phyloP scores from a whole-genome alignment of 2,113 vertebrate genomes.

The Alligator mississippiensis region DNA sequence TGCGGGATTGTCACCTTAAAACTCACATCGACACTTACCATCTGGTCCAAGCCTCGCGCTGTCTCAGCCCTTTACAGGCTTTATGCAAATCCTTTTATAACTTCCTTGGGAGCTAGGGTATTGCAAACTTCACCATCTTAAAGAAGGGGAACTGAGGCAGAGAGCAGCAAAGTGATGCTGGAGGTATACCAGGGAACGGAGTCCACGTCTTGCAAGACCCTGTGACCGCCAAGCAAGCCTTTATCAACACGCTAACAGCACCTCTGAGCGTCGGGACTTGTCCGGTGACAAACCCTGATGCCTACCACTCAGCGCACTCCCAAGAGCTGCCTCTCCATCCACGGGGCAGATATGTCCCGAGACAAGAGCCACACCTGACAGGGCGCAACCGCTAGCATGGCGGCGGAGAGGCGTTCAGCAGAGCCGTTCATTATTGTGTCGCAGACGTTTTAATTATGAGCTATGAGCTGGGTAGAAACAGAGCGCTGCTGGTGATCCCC shows the following conservation, averaged over 20 bases:
- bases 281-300: no score
- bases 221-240: no score
- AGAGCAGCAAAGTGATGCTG: no score
- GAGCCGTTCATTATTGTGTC: background rate
- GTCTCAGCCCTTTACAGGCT: no score
- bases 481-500: background rate
- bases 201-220: background rate
- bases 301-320: fast-evolving
- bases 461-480: background rate
- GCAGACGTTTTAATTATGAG: background rate
- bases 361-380: fast-evolving
- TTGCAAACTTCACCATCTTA: background rate
- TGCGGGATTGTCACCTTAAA: no score
- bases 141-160: background rate
- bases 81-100: no score
- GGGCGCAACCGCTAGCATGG: fast-evolving
- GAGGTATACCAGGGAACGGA: background rate
- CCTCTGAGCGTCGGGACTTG: no score
- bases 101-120: no score
- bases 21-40: no score
- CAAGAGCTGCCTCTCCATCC: background rate
- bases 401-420: fast-evolving
- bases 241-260: no score
- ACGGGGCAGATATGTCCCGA: fast-evolving
- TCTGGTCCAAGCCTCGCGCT: no score